Percentiles rank a stretch among this genome's conserved stretches.
Conservation (phyloP, 2,113 vertebrate genomes). For the Dicentrarchus labrax region DNA sequence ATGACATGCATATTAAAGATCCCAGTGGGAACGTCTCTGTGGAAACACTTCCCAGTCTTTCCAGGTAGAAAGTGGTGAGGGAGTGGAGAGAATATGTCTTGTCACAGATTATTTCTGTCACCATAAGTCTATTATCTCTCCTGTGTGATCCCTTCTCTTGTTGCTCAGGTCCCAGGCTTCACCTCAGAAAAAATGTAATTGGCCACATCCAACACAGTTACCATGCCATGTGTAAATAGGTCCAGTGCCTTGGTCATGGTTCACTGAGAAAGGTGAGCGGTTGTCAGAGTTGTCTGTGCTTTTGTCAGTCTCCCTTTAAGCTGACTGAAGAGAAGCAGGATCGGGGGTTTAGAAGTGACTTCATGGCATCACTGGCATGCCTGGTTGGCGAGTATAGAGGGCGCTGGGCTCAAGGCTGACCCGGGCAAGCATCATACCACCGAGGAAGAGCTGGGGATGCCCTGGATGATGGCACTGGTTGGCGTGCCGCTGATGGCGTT, state of each 20-base stretch:
- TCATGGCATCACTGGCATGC: slow-evolving; percentile 7
- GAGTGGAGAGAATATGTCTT: slow-evolving; percentile 12
- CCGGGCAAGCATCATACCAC: slow-evolving; percentile 87
- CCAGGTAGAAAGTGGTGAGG: slow-evolving; percentile 55
- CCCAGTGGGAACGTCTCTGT: slow-evolving; percentile 69
- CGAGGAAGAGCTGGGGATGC: slow-evolving; percentile 95
- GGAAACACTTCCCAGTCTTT: slow-evolving; percentile 69
- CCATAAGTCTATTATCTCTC: slow-evolving; percentile 14
- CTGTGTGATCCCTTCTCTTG: not conserved
- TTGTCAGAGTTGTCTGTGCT: slow-evolving; percentile 28
- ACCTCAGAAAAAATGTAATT: not conserved
- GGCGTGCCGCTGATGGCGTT: slow-evolving; percentile 99
- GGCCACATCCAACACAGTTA: slow-evolving; percentile 27
- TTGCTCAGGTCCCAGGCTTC: not conserved
- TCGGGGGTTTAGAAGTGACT: not conserved
- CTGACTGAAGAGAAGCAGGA: slow-evolving; percentile 25
- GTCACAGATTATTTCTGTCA: slow-evolving; percentile 4
- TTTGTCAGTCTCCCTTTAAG: slow-evolving; percentile 31
- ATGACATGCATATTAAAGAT: slow-evolving; percentile 74
- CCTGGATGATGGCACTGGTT: slow-evolving; percentile 93
- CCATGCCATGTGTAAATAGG: slow-evolving; percentile 19
- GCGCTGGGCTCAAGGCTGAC: slow-evolving; percentile 24
- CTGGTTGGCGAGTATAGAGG: not conserved
- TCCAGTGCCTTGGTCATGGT: slow-evolving; percentile 50
- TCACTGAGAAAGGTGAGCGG: not conserved